Conservation (phyloP, 2,888 invertebrate genomes). For the Saturnia japonica region DNA sequence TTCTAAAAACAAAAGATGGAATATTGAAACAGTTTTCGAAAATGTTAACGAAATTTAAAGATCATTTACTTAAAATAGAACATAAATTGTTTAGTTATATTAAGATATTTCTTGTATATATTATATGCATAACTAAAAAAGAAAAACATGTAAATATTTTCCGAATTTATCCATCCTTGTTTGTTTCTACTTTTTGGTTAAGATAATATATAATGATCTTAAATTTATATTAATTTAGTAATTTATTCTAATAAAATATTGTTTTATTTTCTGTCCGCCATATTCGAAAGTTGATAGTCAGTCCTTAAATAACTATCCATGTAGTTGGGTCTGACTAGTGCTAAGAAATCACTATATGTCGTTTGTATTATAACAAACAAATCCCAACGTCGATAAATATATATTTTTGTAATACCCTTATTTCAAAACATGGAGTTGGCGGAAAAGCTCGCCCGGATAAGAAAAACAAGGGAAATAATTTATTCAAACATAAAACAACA, state of each 20-base stretch:
- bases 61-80: background rate
- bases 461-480: constrained; percentile 6
- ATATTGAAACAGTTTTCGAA: background rate
- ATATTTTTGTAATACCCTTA: background rate
- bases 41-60: background rate
- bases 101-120: no score
- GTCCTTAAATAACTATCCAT: background rate
- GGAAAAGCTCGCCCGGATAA: constrained; percentile 1
- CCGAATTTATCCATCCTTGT: no score
- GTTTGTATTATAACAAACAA: background rate
- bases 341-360: background rate
- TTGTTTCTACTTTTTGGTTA: no score
- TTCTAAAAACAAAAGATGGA: constrained; percentile 1
- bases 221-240: no score
- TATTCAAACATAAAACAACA: constrained; percentile 14
- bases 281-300: background rate
- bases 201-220: no score
- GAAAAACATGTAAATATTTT: no score
- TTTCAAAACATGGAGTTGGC: background rate
- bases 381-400: background rate
- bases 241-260: background rate
- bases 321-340: background rate
- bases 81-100: no score
- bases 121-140: no score
- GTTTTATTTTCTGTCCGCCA: background rate